phyloP scores from a whole-genome alignment of 2,113 vertebrate genomes.

The Corythoichthys intestinalis region DNA sequence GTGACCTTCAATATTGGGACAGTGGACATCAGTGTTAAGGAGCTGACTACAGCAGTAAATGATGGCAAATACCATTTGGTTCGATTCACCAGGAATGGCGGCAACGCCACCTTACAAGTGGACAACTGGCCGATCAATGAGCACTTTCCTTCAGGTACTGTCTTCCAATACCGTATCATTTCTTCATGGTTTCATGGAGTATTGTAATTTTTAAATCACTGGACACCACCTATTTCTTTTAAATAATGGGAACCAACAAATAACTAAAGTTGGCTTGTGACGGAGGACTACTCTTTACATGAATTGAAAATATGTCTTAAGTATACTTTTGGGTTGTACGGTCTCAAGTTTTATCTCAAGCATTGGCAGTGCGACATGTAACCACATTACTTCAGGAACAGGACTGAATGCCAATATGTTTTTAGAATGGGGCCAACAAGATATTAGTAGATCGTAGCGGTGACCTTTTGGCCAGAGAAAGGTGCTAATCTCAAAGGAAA shows the following conservation, averaged over 20 bases:
- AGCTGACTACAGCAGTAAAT: conserved; percentile 82
- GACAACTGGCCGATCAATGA: conserved; percentile 96
- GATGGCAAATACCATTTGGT: conserved; percentile 96
- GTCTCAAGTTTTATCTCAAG: conserved; percentile 23
- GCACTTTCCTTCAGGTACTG: conserved; percentile 91
- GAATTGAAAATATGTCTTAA: not conserved
- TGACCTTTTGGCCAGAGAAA: conserved; percentile 62
- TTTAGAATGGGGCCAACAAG: conserved; percentile 24
- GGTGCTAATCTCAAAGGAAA: conserved; percentile 57
- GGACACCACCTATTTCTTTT: conserved; percentile 54
- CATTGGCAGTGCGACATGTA: conserved; percentile 49
- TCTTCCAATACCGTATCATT: not conserved
- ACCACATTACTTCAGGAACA: conserved; percentile 29
- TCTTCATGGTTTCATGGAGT: not conserved
- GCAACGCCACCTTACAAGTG: conserved; percentile 93
- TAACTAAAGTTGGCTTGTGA: not conserved
- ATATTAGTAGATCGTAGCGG: conserved; percentile 37
- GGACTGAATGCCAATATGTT: conserved; percentile 35
- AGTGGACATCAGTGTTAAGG: conserved; percentile 93
- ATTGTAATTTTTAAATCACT: conserved; percentile 31
- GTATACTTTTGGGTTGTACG: not conserved
- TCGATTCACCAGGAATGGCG: conserved; percentile 92
- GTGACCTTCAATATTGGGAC: conserved; percentile 97
- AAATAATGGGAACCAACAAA: not conserved
- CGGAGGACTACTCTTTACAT: not conserved